These are phyloP conservation scores for Pardalotus punctatus DNA, from an alignment of 2,113 vertebrate genomes.

Conservation along the genomic window DNA sequence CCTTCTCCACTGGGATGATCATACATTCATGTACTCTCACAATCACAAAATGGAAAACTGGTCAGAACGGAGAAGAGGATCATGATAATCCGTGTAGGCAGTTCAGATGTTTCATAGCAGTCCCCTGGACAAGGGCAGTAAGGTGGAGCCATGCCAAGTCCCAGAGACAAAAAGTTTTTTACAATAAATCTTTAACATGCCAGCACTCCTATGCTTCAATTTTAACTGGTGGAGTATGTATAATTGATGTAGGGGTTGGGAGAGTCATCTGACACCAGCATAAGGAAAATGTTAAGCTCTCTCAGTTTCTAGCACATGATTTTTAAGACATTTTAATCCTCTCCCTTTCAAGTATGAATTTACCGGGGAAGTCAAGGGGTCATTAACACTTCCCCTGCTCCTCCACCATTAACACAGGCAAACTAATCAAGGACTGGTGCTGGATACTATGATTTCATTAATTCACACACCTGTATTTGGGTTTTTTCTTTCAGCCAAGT, in stretches of 20 bases:
- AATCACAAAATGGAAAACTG: background rate
- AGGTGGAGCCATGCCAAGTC: background rate
- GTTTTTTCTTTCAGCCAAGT: background rate
- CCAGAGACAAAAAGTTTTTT: background rate
- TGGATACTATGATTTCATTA: background rate
- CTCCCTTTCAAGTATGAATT: slow-evolving; percentile 8
- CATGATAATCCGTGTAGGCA: background rate
- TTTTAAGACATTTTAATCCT: slow-evolving; percentile 29
- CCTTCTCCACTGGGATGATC: background rate
- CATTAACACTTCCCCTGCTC: background rate
- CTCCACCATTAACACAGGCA: background rate
- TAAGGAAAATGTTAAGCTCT: slow-evolving; percentile 2
- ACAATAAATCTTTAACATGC: background rate
- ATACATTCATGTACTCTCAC: accelerated
- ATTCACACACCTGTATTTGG: accelerated
- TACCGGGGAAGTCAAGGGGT: background rate
- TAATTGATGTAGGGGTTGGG: background rate
- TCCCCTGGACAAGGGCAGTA: background rate
- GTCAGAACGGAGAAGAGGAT: background rate
- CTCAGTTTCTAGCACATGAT: background rate
- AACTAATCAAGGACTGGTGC: background rate
- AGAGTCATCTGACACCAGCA: background rate
- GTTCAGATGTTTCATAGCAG: background rate
- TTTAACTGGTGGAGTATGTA: background rate
- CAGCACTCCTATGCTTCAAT: background rate